These are phyloP conservation scores for Pterostichus madidus DNA, from an alignment of 2,888 invertebrate genomes.

Conservation along the genomic window DNA sequence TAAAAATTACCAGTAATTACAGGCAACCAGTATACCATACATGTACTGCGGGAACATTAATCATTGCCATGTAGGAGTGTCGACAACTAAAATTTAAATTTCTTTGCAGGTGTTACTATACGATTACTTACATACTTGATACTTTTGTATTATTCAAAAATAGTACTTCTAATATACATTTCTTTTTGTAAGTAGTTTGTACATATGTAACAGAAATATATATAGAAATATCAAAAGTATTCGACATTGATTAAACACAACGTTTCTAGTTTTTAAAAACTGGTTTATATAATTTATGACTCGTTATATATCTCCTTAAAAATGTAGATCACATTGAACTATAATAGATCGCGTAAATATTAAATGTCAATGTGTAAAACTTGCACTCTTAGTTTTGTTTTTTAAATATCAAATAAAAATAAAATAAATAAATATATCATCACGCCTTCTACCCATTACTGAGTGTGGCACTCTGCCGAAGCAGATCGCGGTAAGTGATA, in stretches of 20 bases:
- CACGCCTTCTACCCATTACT: too few relatives aligned
- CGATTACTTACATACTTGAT: too few relatives aligned
- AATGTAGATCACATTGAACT: conserved; percentile 27
- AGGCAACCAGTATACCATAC: conserved; percentile 22
- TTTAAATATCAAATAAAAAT: too few relatives aligned
- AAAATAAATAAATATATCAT: too few relatives aligned
- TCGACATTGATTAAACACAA: background rate
- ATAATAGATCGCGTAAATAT: background rate
- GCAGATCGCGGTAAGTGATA: too few relatives aligned
- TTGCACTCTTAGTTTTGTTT: too few relatives aligned
- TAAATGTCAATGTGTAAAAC: background rate
- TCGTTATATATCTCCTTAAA: background rate
- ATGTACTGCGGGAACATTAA: conserved; percentile 34
- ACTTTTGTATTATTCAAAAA: background rate
- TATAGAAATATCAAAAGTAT: background rate
- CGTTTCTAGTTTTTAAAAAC: background rate
- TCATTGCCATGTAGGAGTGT: conserved; percentile 26
- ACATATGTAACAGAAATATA: background rate
- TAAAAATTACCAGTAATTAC: background rate
- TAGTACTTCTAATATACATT: conserved; percentile 17
- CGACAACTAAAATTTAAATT: background rate
- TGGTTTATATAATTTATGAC: background rate
- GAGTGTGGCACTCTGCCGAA: too few relatives aligned
- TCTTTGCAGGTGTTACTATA: background rate
- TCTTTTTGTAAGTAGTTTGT: background rate